Percentiles rank a stretch among this genome's conserved stretches.
Evolutionary conservation across 2,797 vertebrate genomes (phyloP).

Genomic region (Phoeniculus purpureus): DNA sequence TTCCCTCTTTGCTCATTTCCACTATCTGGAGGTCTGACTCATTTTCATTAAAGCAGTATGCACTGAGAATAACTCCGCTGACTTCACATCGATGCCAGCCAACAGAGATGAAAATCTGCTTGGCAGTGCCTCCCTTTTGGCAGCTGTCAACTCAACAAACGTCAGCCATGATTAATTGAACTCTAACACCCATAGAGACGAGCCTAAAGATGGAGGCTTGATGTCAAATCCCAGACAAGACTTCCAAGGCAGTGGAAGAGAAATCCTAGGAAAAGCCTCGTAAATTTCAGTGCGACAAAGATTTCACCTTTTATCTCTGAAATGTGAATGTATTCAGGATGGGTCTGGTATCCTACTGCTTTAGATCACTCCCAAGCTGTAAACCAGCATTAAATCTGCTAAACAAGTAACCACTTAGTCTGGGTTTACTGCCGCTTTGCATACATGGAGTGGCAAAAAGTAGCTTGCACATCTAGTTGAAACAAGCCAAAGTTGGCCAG

Average conservation of each 20-base stretch:
- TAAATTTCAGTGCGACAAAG: neutral
- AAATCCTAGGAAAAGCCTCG: neutral
- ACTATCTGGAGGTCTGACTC: neutral
- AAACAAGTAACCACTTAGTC: neutral
- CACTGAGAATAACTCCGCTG: neutral
- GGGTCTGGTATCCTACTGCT: neutral
- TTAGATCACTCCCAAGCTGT: neutral
- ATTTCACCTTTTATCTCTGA: neutral
- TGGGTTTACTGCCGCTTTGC: neutral
- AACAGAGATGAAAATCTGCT: neutral
- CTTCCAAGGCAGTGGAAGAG: neutral
- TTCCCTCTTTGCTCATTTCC: slow-evolving; percentile 26
- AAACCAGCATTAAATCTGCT: neutral
- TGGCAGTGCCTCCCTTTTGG: neutral
- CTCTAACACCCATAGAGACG: neutral
- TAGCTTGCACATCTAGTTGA: fast-evolving
- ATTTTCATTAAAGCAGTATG: slow-evolving; percentile 34
- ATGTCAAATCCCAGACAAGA: neutral
- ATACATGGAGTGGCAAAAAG: neutral
- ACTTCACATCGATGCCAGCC: neutral
- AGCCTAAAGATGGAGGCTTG: neutral
- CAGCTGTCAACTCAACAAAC: fast-evolving
- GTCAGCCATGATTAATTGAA: neutral
- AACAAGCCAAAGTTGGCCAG: neutral
- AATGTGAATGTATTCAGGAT: neutral